phyloP scores from a whole-genome alignment of 2,113 vertebrate genomes.

The Pantherophis guttatus region DNA sequence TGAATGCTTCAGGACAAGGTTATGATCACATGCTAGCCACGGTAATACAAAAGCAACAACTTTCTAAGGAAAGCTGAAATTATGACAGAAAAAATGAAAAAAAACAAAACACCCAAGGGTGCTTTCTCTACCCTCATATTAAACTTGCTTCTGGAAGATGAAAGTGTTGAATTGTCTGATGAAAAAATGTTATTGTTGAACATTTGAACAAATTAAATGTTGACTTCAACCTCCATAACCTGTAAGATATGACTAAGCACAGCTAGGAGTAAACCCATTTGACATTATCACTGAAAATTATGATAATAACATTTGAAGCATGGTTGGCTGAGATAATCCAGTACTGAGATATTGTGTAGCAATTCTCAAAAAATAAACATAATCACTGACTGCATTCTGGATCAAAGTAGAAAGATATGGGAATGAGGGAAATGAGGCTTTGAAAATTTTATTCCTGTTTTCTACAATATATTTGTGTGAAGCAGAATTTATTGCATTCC shows the following conservation, averaged over 20 bases:
- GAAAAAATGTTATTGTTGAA: neutral
- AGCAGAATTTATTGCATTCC: neutral
- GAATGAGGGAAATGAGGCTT: neutral
- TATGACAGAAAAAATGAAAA: neutral
- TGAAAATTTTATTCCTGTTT: neutral
- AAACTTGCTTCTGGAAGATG: neutral
- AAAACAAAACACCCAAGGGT: neutral
- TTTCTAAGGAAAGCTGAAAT: neutral
- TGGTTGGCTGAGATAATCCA: neutral
- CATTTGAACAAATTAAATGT: neutral
- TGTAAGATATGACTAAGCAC: neutral
- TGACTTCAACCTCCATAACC: neutral
- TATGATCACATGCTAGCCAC: neutral
- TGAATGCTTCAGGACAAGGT: neutral
- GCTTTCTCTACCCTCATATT: neutral
- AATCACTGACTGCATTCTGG: neutral
- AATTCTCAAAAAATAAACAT: neutral
- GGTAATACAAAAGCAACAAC: neutral
- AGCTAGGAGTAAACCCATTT: neutral
- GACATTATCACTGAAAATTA: neutral
- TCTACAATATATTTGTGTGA: neutral
- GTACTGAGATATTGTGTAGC: neutral
- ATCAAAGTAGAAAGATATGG: neutral
- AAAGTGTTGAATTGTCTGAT: neutral
- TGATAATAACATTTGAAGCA: neutral